Base-by-base conservation (phyloP, 2,888 invertebrate species). In the Ichneumon xanthorius region DNA sequence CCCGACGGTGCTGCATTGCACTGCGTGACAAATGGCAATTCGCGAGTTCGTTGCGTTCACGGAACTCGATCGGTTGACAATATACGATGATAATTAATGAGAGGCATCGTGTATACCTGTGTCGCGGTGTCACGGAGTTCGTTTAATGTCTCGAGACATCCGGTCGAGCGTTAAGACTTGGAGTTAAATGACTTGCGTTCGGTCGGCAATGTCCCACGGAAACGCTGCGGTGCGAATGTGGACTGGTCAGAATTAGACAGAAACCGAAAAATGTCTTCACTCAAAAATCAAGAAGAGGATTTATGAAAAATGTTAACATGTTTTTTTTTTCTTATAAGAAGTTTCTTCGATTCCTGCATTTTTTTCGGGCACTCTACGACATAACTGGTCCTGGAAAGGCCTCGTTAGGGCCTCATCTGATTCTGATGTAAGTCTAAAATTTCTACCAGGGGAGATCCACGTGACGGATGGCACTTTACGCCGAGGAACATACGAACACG, bases 51-150 rank as follows among this genome's bases (percentile, higher is more conserved):
- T 65, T 72, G 53, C 65, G 53, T 67, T 40, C 71, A 67, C 55
- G 45, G 68, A 73, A 67, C 78, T 78, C 82, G 83, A 83, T 83
- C 45, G 19, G 19, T 70, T 45, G 75, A 48, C 55, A 76, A 70
- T 76, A 76, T 76, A 76, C 55, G 55, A 80, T 80, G 84, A 80
- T 80, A 84, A 84, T 84, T 84, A 84, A 84, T 80, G 80, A 70
- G 22, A 0, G n/a, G 63, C n/a, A 63, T 80, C 22, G 45, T 33
- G 65, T 71, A 72, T 45, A 68, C 22, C 50, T 45, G 68, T 80
- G 33, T 37, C 58, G 19, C 58, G 71, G 63, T 76, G 71, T 80
- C 78, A 70, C 75, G 82, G 40, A 68, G 79, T 33, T 48, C 71
- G 75, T 53, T 84, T 76, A 76, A 76, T 71, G 76, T 76, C 84